Conservation (phyloP, 2,797 vertebrate species). For the Takifugu rubripes region DNA sequence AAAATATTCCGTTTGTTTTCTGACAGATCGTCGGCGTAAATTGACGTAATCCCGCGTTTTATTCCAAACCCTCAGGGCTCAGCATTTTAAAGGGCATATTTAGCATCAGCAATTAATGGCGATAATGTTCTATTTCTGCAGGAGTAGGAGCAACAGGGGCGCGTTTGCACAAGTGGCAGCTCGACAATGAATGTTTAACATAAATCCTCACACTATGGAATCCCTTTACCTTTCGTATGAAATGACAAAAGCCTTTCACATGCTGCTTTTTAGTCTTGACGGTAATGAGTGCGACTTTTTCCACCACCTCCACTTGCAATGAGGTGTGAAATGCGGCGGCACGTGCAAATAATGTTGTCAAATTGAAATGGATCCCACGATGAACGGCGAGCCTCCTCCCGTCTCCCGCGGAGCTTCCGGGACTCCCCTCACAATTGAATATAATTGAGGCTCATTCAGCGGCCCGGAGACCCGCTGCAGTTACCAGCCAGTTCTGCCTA, state of each 20-base stretch:
- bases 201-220: slow-evolving; percentile 5
- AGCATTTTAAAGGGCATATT: no score
- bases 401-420: slow-evolving; percentile 54
- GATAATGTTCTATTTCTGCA: no score
- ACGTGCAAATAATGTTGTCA: slow-evolving; percentile 66
- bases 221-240: slow-evolving; percentile 4
- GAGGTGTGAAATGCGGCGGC: slow-evolving; percentile 58
- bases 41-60: no score
- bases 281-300: slow-evolving; percentile 20
- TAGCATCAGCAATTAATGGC: no score
- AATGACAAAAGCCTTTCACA: slow-evolving; percentile 1
- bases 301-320: slow-evolving; percentile 34
- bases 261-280: slow-evolving; percentile 12
- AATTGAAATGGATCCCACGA: slow-evolving; percentile 67
- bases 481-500: slow-evolving; percentile 60
- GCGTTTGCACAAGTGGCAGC: neutral
- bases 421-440: slow-evolving; percentile 58
- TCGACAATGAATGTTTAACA: neutral
- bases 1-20: no score
- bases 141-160: neutral
- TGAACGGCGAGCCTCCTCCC: slow-evolving; percentile 56
- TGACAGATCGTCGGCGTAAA: no score
- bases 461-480: slow-evolving; percentile 52
- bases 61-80: no score
- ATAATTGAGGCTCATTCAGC: slow-evolving; percentile 63